Evolutionary conservation across 2,888 invertebrate species (phyloP), one percentile per base, ranked within the genome.

Genomic region (Gymnocheta viridis): DNA sequence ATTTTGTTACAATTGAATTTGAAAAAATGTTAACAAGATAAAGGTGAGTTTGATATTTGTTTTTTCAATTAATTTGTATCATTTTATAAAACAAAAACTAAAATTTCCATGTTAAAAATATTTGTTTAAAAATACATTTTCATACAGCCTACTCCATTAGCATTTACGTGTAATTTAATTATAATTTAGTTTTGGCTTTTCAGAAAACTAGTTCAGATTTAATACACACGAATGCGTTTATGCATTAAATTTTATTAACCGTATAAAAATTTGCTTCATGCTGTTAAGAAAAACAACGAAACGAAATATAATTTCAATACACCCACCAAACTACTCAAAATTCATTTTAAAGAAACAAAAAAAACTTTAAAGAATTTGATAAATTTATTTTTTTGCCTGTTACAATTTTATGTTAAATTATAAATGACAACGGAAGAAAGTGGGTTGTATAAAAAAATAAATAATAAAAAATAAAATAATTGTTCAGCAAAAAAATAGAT

Each of bases 391-490:
- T 38, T 66, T 19, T 32, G 58, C 54, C 72, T 72, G 62, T 77
- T 72, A 77, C 70, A 62, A 84, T 81, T 81, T 77, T 73, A 84
- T 77, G 72, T 79, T 49, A 77, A 84, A 81, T 84, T 84, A 76
- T 35, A 35, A 54, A 70, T 49, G 80, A 67, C 70, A 82, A 38
- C 83, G 80, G 80, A 84, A 84, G 83, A 84, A 84, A 84, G 80
- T 80, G 80, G 80, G 83, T 69, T 76, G 72, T 32, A 49, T 64
- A 27, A 14, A 66, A 32, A 44, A 27, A 38, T 72, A 80, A 38
- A 60, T 22, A 32, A 29, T 32, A 24, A 17, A 74, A 60, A 64
- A 47, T 64, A 27, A 35, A 14, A 19, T 7, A 49, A 47, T 60
- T 19, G n/a, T 29, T 35, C 38, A 58, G 24, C 35, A 60, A 32